Conservation (phyloP, 2,888 invertebrate genomes). For the Latheticus oryzae region DNA sequence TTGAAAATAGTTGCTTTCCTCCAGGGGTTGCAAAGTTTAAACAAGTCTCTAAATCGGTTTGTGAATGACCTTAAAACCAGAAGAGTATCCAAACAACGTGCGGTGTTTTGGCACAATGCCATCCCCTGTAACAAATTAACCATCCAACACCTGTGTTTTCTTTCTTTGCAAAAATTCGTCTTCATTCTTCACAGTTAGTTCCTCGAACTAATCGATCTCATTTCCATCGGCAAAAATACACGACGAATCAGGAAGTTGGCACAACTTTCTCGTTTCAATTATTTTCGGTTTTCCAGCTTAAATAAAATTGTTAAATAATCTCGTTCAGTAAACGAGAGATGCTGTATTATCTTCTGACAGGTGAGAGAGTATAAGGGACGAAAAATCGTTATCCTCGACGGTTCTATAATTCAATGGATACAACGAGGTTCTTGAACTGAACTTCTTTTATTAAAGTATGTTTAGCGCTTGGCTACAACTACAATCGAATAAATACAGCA, state of each 20-base stretch:
- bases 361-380: conserved; percentile 24
- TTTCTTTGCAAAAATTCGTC: conserved; percentile 11
- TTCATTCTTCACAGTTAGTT: conserved; percentile 1
- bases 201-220: conserved; percentile 2
- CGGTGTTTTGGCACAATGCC: conserved; percentile 30
- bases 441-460: too few species aligned
- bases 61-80: conserved; percentile 34
- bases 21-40: too few species aligned
- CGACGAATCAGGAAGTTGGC: conserved; percentile 15
- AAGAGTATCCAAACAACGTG: conserved; percentile 32
- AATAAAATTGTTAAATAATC: too few species aligned
- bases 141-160: conserved; percentile 35
- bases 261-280: not conserved
- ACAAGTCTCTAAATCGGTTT: conserved; percentile 32
- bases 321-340: conserved; percentile 14
- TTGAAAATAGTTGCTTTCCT: too few species aligned
- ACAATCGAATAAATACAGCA: too few species aligned
- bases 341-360: conserved; percentile 12
- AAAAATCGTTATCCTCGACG: conserved; percentile 24
- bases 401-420: conserved; percentile 21
- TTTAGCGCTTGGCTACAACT: too few species aligned
- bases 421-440: too few species aligned
- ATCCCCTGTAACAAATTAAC: conserved; percentile 24
- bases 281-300: conserved; percentile 5
- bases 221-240: conserved; percentile 7